Conservation (phyloP, 2,888 invertebrate species). For the Apamea sordens region DNA sequence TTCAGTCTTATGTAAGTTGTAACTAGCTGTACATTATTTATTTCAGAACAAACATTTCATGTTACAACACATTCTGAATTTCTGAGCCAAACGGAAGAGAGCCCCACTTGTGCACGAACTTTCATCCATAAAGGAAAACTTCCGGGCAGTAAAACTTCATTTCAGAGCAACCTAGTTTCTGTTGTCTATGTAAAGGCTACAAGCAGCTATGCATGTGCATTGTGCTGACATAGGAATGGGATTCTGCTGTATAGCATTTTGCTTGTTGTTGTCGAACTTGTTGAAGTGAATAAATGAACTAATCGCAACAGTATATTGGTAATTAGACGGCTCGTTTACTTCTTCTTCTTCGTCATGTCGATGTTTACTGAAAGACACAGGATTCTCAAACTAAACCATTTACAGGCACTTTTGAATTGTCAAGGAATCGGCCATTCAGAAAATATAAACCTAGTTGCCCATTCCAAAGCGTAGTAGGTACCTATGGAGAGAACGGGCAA, state of each 20-base stretch:
- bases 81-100: conserved; percentile 58
- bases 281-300: not conserved
- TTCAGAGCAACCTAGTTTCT: conserved; percentile 54
- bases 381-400: not conserved
- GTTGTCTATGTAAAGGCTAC: conserved; percentile 19
- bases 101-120: conserved; percentile 71
- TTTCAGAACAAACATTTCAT: conserved; percentile 7
- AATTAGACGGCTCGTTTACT: not conserved
- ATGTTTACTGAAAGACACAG: not conserved
- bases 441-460: not conserved
- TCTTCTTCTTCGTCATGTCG: not conserved
- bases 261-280: conserved; percentile 3
- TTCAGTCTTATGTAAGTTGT: conserved; percentile 7
- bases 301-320: not conserved
- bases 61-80: conserved; percentile 47
- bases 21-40: not conserved
- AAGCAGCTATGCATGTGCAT: not conserved
- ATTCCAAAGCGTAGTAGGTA: not conserved
- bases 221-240: not conserved
- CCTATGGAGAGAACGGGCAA: not conserved
- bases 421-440: not conserved
- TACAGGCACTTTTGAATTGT: not conserved
- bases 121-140: conserved; percentile 43
- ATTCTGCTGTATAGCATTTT: not conserved
- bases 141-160: conserved; percentile 43